Conservation (phyloP, 2,888 invertebrate genomes). For the Drosophila multiciliata region DNA sequence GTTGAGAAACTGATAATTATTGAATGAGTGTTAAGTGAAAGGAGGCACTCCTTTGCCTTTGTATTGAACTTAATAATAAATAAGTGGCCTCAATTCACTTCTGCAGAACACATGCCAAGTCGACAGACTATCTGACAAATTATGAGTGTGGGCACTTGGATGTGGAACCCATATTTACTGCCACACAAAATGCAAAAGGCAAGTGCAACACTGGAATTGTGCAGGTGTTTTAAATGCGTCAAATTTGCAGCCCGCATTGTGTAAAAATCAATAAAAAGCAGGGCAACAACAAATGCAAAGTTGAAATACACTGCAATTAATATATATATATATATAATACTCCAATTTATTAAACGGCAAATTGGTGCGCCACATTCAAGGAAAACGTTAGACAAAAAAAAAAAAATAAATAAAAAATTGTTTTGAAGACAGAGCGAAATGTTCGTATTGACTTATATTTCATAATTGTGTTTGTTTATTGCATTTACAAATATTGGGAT, state of each 20-base stretch:
- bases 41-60: neutral
- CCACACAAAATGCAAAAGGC: neutral
- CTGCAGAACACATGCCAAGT: neutral
- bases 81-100: neutral
- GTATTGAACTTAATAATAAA: neutral
- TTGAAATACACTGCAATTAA: constrained; percentile 6
- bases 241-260: constrained; percentile 51
- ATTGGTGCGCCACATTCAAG: neutral
- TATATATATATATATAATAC: neutral
- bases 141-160: constrained; percentile 18
- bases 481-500: neutral
- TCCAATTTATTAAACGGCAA: neutral
- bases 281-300: neutral
- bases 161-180: neutral
- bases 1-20: neutral
- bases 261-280: constrained; percentile 8
- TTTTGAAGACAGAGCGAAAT: neutral
- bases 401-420: neutral
- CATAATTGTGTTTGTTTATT: neutral
- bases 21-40: neutral
- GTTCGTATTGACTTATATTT: neutral
- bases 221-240: constrained; percentile 49
- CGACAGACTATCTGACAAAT: constrained; percentile 28
- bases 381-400: neutral
- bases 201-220: constrained; percentile 49